phyloP scores from a whole-genome alignment of 1,140 invertebrate species.

The Listronotus oregonensis region DNA sequence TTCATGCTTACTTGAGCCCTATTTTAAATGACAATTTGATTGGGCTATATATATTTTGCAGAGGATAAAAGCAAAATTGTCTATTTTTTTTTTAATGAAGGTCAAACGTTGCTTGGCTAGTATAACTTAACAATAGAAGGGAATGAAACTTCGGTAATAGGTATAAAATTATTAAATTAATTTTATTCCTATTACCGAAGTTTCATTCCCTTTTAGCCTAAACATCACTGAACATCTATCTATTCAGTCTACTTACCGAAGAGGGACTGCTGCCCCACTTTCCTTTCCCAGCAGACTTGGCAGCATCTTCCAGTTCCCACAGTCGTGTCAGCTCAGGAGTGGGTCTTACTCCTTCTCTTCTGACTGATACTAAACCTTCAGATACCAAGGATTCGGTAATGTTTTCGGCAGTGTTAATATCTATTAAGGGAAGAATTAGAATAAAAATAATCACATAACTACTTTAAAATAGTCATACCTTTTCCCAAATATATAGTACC shows the following conservation, averaged over 20 bases:
- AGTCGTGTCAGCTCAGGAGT: slow-evolving; percentile 70
- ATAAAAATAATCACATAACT: neutral
- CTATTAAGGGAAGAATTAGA: slow-evolving; percentile 52
- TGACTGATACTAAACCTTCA: slow-evolving; percentile 86
- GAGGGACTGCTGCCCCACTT: slow-evolving; percentile 69
- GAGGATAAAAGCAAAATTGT: too few species aligned
- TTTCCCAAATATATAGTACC: slow-evolving; percentile 85
- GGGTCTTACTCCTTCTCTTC: slow-evolving; percentile 74
- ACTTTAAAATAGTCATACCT: slow-evolving; percentile 57
- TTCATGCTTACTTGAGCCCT: too few species aligned
- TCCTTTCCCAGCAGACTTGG: slow-evolving; percentile 85
- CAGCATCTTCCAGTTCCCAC: slow-evolving; percentile 87
- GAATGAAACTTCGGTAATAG: too few species aligned
- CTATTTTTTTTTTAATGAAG: too few species aligned
- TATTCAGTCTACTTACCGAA: slow-evolving; percentile 44
- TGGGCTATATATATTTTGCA: too few species aligned
- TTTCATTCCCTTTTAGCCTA: too few species aligned
- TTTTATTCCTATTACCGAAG: too few species aligned
- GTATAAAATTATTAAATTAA: too few species aligned
- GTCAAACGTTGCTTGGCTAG: too few species aligned
- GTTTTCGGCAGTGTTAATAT: slow-evolving; percentile 77
- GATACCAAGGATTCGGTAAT: slow-evolving; percentile 83
- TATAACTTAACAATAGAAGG: too few species aligned
- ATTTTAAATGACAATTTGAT: too few species aligned
- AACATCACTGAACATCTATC: too few species aligned